Conservation (phyloP, 2,113 vertebrate genomes). For the Zosterops pallidus region DNA sequence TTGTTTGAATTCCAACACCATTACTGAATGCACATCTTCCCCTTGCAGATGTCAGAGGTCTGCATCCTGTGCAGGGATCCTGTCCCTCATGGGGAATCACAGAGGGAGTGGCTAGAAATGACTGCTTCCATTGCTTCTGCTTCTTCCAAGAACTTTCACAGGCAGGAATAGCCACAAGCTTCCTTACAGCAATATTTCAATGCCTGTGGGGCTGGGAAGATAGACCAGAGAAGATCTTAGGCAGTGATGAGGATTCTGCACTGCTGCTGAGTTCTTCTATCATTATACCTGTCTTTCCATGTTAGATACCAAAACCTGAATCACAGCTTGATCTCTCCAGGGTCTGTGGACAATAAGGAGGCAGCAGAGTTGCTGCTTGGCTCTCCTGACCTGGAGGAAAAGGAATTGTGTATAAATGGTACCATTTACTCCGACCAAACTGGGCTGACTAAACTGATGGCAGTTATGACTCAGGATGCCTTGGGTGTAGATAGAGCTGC, state of each 20-base stretch:
- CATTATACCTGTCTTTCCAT: background rate
- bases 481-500: slow-evolving; percentile 16
- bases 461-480: slow-evolving; percentile 48
- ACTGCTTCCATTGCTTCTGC: background rate
- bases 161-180: background rate
- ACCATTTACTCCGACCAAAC: background rate
- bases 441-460: slow-evolving; percentile 8
- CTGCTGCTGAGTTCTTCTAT: background rate
- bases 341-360: slow-evolving; percentile 41
- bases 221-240: background rate
- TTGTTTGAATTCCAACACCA: background rate
- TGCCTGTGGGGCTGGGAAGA: background rate
- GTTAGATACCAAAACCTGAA: slow-evolving; percentile 53
- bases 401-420: slow-evolving; percentile 34
- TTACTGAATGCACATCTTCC: background rate
- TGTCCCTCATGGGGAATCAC: background rate
- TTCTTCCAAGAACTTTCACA: background rate
- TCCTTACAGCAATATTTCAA: background rate
- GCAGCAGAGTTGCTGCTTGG: slow-evolving; percentile 30
- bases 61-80: background rate
- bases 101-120: background rate
- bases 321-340: slow-evolving; percentile 40
- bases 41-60: background rate
- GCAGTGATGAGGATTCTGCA: background rate
- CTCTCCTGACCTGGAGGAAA: background rate